These are phyloP conservation scores for Drosophila percnosoma DNA, from an alignment of 2,888 invertebrate species.

Conservation along the genomic window DNA sequence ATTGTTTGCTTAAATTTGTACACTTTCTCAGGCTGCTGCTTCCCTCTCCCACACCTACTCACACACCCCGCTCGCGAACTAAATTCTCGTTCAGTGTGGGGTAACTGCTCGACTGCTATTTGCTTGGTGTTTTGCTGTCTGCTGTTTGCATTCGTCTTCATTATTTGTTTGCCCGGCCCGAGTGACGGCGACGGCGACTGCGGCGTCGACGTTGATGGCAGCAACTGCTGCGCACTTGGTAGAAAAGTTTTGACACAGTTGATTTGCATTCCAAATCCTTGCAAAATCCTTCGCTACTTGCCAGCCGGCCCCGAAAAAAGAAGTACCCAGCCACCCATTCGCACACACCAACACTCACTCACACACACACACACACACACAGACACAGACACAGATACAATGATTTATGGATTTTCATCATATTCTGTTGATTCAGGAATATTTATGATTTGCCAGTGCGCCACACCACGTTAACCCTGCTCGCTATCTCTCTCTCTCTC, in stretches of 20 bases:
- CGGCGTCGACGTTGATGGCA: conserved; percentile 24
- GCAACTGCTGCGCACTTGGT: conserved; percentile 70
- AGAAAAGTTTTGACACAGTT: conserved; percentile 80
- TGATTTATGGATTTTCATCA: conserved; percentile 83
- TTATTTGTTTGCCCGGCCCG: conserved; percentile 78
- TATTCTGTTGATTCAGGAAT: conserved; percentile 83
- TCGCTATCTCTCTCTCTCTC: neutral
- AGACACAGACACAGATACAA: conserved; percentile 58
- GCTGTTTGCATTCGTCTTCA: conserved; percentile 80
- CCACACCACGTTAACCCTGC: conserved; percentile 51
- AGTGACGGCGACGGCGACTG: conserved; percentile 38
- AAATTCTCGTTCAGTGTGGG: conserved; percentile 5
- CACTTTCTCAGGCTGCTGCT: conserved; percentile 56
- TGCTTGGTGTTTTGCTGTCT: conserved; percentile 80
- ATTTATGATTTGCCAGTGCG: conserved; percentile 78
- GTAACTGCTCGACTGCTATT: conserved; percentile 63
- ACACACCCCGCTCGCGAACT: neutral
- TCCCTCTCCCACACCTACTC: neutral
- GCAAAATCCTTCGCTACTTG: conserved; percentile 40
- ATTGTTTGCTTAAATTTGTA: conserved; percentile 77
- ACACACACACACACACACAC: conserved; percentile 7
- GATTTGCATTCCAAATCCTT: conserved; percentile 80
- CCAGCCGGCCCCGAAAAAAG: conserved; percentile 7
- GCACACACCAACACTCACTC: conserved; percentile 7
- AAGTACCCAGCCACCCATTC: neutral